Conservation (phyloP, 2,113 vertebrate genomes). For the Python bivittatus region DNA sequence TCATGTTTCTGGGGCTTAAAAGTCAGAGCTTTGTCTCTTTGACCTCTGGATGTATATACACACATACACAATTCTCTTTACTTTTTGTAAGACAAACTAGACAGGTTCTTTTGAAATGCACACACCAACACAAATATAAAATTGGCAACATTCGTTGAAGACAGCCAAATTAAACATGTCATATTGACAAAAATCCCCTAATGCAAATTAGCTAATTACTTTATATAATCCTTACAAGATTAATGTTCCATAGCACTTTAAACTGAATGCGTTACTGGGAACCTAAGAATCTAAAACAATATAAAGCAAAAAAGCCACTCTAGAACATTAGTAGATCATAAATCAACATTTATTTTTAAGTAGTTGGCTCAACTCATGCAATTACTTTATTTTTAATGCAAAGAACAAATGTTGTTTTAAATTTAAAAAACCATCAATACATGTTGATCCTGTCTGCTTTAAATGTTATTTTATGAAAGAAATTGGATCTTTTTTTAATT, state of each 20-base stretch:
- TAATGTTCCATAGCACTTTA: slow-evolving; percentile 43
- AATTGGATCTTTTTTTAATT: neutral
- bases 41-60: neutral
- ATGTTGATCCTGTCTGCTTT: neutral
- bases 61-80: neutral
- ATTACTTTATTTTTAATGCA: neutral
- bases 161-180: slow-evolving; percentile 61
- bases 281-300: slow-evolving; percentile 42
- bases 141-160: slow-evolving; percentile 42
- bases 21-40: neutral
- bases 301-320: neutral
- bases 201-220: slow-evolving; percentile 55
- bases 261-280: slow-evolving; percentile 60
- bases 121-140: neutral
- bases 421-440: slow-evolving; percentile 8
- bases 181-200: slow-evolving; percentile 40
- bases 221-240: slow-evolving; percentile 66
- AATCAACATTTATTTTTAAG: slow-evolving; percentile 66
- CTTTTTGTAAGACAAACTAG: neutral
- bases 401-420: neutral
- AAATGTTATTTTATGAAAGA: slow-evolving; percentile 21
- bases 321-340: slow-evolving; percentile 50
- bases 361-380: slow-evolving; percentile 17
- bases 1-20: neutral
- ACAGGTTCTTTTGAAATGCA: neutral